A percentile compares a stretch with the other conserved stretches of the same genome.
Conservation (phyloP, 1,140 invertebrate genomes). For the Eriocheir sinensis region DNA sequence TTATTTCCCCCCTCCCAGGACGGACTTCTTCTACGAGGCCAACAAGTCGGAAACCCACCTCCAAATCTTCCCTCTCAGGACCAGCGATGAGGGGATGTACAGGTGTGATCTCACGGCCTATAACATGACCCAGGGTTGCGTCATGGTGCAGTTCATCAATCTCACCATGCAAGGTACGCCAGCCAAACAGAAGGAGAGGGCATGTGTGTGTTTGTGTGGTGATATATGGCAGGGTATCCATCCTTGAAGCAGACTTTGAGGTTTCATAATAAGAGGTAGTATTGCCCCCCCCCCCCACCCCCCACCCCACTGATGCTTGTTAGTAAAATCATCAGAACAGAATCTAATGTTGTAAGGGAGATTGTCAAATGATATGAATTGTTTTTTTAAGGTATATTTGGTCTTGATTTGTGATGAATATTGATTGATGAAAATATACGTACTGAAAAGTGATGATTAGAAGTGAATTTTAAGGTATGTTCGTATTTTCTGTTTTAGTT, state of each 20-base stretch:
- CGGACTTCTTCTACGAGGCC: conserved; percentile 86
- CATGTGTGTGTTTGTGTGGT: not conserved
- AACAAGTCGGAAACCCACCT: conserved; percentile 86
- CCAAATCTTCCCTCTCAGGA: conserved; percentile 86
- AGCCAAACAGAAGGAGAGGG: too few species aligned
- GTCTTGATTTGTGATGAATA: too few species aligned
- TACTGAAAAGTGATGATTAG: too few species aligned
- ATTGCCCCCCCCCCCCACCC: not conserved
- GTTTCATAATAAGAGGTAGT: not conserved
- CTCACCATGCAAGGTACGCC: conserved; percentile 90
- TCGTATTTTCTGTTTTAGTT: not conserved
- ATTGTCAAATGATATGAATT: too few species aligned
- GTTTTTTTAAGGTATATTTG: too few species aligned
- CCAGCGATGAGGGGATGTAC: conserved; percentile 91
- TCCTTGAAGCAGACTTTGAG: not conserved
- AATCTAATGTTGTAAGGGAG: too few species aligned
- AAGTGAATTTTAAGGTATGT: too few species aligned
- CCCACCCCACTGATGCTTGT: not conserved
- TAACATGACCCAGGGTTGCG: conserved; percentile 89
- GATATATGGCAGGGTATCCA: not conserved
- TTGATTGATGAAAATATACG: too few species aligned
- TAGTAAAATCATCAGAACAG: too few species aligned
- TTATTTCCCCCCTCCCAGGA: conserved; percentile 83
- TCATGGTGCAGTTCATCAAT: conserved; percentile 90
- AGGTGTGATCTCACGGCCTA: conserved; percentile 93